Base-by-base conservation (phyloP, 2,888 invertebrate species). In the Macaria liturata region DNA sequence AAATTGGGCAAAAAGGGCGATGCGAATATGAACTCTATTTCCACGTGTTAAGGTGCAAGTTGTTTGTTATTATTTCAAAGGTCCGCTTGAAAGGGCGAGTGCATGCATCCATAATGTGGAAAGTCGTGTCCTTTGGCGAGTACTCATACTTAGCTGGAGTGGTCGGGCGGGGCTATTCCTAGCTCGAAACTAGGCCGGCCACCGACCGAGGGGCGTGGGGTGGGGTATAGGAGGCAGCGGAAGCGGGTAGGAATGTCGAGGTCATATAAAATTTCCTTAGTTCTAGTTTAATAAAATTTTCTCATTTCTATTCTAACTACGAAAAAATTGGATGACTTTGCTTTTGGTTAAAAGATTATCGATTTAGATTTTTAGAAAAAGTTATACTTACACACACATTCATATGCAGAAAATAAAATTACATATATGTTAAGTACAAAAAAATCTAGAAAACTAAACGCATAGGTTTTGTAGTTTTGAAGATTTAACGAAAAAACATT, bases 161-260 rank as follows among this genome's bases (percentile, higher is more conserved):
- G 77, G 82, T 87, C 83, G 89, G 86, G 86, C 85, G 88, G 88
- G 88, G 88, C 89, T 91, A 91, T 90, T 91, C 87, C 88, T 83
- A 89, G 88, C 78, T 81, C 81, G 71, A 88, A 91, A 88, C 88
- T 91, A 91, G 91, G 91, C 88, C 91, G 91, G 88, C 83, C 89
- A 84, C 85, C 90, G 90, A 90, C 88, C 86, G 84, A 83, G 67
- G 55, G 57, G 63, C 54, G 52, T 71, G 80, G 70, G 58, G 47
- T 61, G 63, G 69, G 55, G 20, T 40, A 66, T 9, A 46, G 68
- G 68, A 63, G 59, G 37, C 37, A 54, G 54, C 54, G 57, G 30
- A 39, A 49, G 55, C 54, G 46, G 30, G 9, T 46, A 8, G 4
- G 1, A 51, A 45, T 30, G 50, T 54, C 45, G 53, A 58, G 58